Percentiles rank a stretch among this genome's conserved stretches.
Evolutionary conservation across 2,888 invertebrate genomes (phyloP).

Genomic region (Copidosoma aretas): DNA sequence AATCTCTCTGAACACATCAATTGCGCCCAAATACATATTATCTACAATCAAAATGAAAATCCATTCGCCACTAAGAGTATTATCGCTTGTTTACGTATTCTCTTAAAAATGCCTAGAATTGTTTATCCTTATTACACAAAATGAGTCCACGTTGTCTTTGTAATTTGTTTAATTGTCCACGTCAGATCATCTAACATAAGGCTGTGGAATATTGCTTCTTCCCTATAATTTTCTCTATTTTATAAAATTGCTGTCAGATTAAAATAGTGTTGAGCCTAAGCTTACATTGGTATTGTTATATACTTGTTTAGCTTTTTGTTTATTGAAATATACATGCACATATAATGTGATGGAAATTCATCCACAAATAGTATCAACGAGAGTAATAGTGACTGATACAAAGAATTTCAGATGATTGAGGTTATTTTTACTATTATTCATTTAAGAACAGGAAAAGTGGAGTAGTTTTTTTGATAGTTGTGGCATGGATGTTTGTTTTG

Average conservation of each 20-base stretch:
- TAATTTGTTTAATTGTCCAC: constrained; percentile 38
- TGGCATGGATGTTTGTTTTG: constrained; percentile 55
- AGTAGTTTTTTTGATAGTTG: constrained; percentile 55
- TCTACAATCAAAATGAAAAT: constrained; percentile 61
- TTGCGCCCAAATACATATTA: constrained; percentile 68
- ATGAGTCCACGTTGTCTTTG: constrained; percentile 50
- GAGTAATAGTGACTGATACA: constrained; percentile 59
- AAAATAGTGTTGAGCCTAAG: constrained; percentile 59
- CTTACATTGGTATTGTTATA: constrained; percentile 47
- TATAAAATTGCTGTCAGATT: constrained; percentile 56
- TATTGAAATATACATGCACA: constrained; percentile 60
- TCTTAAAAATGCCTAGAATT: constrained; percentile 49
- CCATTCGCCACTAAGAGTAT: constrained; percentile 56
- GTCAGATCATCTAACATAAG: constrained; percentile 59
- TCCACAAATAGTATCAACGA: constrained; percentile 59
- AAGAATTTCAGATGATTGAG: constrained; percentile 60
- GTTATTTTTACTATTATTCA: not conserved
- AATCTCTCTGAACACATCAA: constrained; percentile 67
- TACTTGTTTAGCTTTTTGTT: constrained; percentile 49
- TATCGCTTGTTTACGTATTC: constrained; percentile 56
- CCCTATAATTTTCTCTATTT: constrained; percentile 49
- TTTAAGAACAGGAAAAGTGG: constrained; percentile 52
- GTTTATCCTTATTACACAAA: constrained; percentile 55
- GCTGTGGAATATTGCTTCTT: constrained; percentile 59
- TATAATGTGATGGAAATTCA: constrained; percentile 51